Evolutionary conservation across 1,140 invertebrate species (phyloP).

Genomic region (Philopotamus ludificatus): DNA sequence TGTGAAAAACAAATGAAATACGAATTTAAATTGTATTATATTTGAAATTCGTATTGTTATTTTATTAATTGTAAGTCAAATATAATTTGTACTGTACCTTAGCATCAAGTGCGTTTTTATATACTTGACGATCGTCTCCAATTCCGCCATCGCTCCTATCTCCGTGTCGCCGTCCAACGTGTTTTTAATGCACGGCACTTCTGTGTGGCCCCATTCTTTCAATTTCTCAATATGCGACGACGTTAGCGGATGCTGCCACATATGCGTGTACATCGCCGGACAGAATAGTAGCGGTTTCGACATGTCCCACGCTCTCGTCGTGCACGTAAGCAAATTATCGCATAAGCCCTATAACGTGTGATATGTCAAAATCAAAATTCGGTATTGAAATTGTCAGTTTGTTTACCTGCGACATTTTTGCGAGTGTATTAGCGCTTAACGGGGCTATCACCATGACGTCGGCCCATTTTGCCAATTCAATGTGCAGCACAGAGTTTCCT

Average conservation of each 20-base stretch:
- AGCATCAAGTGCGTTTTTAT: too few species aligned
- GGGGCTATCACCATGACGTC: constrained; percentile 93
- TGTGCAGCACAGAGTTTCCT: constrained; percentile 95
- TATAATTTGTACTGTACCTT: too few species aligned
- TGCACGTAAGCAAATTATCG: constrained; percentile 95
- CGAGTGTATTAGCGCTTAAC: constrained; percentile 94
- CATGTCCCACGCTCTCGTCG: constrained; percentile 90
- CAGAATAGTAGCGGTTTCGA: constrained; percentile 88
- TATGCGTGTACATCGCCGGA: constrained; percentile 97
- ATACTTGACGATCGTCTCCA: constrained; percentile 68
- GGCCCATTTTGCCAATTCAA: constrained; percentile 95
- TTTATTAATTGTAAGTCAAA: too few species aligned
- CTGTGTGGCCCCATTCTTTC: constrained; percentile 78
- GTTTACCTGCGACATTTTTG: constrained; percentile 80
- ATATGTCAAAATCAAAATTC: not conserved
- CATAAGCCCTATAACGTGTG: constrained; percentile 78
- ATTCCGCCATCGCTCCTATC: constrained; percentile 92
- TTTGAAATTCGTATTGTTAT: too few species aligned
- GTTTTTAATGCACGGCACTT: constrained; percentile 87
- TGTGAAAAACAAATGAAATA: too few species aligned
- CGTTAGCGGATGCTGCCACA: constrained; percentile 96
- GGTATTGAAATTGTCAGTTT: too few species aligned
- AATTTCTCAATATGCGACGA: constrained; percentile 72
- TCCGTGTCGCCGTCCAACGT: constrained; percentile 92
- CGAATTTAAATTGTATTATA: too few species aligned